phyloP scores from a whole-genome alignment of 1,140 invertebrate genomes.

The Drosophila mojavensis region DNA sequence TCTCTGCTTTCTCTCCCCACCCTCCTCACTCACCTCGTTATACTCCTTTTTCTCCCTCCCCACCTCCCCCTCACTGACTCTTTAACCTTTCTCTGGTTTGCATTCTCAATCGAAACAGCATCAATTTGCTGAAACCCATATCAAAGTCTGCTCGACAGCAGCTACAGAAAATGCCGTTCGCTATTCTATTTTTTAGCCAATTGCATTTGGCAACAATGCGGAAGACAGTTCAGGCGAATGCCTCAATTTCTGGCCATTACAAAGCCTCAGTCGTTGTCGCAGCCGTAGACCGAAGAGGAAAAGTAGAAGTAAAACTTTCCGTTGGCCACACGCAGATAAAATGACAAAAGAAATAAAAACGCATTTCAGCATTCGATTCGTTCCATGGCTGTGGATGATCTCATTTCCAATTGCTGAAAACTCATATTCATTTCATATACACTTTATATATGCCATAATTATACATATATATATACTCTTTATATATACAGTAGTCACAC shows the following conservation, averaged over 20 bases:
- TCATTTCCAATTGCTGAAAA: conserved; percentile 67
- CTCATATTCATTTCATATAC: conserved; percentile 26
- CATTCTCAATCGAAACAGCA: neutral
- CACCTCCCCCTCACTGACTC: neutral
- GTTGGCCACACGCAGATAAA: too few relatives aligned
- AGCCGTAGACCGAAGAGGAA: too few relatives aligned
- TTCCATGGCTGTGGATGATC: conserved; percentile 39
- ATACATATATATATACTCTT: too few relatives aligned
- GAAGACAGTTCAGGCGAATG: conserved; percentile 6
- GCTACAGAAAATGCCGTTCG: neutral
- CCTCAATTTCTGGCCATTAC: conserved; percentile 1
- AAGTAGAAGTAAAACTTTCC: too few relatives aligned
- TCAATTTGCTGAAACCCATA: too few relatives aligned
- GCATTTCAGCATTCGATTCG: conserved; percentile 1
- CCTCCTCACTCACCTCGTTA: too few relatives aligned
- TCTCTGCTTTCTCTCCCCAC: too few relatives aligned
- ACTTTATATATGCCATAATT: too few relatives aligned
- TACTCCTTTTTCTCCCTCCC: too few relatives aligned
- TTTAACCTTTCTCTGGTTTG: neutral
- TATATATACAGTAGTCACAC: neutral
- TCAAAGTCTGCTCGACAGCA: too few relatives aligned
- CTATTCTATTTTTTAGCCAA: conserved; percentile 42
- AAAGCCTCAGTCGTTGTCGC: too few relatives aligned
- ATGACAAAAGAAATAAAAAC: neutral
- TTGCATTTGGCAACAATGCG: conserved; percentile 40